Conservation (phyloP, 30 jellyfish, hydroid and myxozoan genomes). For the Rhopilema esculentum region DNA sequence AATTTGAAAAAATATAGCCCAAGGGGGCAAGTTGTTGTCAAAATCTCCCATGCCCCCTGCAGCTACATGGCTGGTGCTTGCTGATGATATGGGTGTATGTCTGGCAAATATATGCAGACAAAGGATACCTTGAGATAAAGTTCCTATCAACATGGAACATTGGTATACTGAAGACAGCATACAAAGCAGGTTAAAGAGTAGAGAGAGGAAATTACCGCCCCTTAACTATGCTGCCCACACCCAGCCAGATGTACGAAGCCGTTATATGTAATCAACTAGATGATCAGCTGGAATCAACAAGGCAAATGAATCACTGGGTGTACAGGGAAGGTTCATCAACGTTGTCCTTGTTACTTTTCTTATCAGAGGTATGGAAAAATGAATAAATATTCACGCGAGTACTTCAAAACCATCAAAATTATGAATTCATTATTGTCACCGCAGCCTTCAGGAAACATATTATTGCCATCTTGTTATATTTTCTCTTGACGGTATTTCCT, state of each 20-base stretch:
- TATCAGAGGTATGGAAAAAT: constrained; percentile 63
- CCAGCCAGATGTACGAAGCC: constrained; percentile 55
- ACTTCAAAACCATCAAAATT: too few species aligned
- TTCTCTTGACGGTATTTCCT: too few species aligned
- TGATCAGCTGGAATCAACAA: constrained; percentile 28
- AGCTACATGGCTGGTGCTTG: too few species aligned
- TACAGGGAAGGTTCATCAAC: constrained; percentile 50
- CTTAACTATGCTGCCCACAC: constrained; percentile 48
- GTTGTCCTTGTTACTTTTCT: constrained; percentile 44
- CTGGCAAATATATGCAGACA: constrained; percentile 27
- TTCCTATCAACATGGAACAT: not conserved
- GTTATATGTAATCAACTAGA: constrained; percentile 32
- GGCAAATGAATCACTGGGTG: constrained; percentile 74
- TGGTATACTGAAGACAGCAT: constrained; percentile 36
- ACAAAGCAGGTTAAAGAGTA: constrained; percentile 29
- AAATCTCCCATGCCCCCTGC: too few species aligned
- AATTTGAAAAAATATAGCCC: too few species aligned
- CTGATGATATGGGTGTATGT: not conserved
- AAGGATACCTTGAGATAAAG: constrained; percentile 20
- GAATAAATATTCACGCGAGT: too few species aligned
- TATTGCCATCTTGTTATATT: too few species aligned
- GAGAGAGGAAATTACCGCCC: constrained; percentile 61
- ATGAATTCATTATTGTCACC: too few species aligned
- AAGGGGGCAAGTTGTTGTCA: too few species aligned
- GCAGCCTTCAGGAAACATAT: too few species aligned